Base-by-base conservation (phyloP, 92 coral and sea anemone species). In the Zoanthus sansibaricus region DNA sequence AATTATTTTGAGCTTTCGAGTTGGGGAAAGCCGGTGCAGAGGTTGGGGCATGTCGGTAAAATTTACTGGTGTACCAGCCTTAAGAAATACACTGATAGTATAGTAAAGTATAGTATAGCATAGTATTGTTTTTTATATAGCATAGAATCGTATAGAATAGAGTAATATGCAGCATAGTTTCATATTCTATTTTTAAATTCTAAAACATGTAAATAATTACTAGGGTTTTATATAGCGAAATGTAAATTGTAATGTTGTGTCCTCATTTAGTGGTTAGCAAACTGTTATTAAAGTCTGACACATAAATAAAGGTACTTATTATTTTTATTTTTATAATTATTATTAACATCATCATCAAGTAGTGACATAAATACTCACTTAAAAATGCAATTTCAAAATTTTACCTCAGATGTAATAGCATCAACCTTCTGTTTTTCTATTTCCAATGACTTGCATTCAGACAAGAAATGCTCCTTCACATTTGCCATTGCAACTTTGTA, bases 341-440 rank as follows among this genome's bases (percentile, higher is more conserved):
- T 25, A 69, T 25, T 25, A 69, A 3, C 74, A 69, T 25, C 13
- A 25, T 33, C 42, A 70, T 70, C 75, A 70, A 37, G 48, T 70
- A 32, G 46, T 70, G 75, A 70, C 75, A 70, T 70, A 9, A 70
- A 70, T 14, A 1, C 75, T 70, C 47, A 70, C 75, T 70, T 70
- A 31, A 70, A 70, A 70, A 25, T 25, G 45, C 47, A 70, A 25
- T 70, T 70, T 70, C 47, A 31, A 70, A 52, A 31, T 14, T 77
- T 73, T 16, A 84, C 88, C 82, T 84, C 72, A 55, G 69, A 82
- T 74, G 30, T 72, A 51, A 84, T 76, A 55, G 82, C 71, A 52
- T 84, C 82, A 66, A 84, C 48, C 82, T 54, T 84, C 44, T 51
- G 72, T 44, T 84, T 73, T 74, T 84, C 88, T 66, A 51, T 73